Evolutionary conservation across 2,888 invertebrate genomes (phyloP), one percentile per base, ranked within the genome.

Genomic region (Dorcus parallelipipedus): DNA sequence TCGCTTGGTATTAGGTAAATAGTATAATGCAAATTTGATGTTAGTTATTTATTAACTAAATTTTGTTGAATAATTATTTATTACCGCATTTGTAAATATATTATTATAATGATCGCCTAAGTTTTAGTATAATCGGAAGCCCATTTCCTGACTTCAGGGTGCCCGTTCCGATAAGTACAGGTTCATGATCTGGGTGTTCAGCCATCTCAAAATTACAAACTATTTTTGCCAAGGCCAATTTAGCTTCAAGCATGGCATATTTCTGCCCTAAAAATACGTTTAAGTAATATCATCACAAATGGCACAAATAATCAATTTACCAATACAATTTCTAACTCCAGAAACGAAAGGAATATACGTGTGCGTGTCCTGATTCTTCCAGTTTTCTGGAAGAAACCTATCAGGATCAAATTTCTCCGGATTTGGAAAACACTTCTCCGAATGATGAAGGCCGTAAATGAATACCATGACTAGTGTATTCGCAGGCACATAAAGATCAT

Each of bases 321-420:
- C 53, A 8, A 53, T 47, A 1, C 53, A 53, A 33, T 23, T 39
- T 47, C 53, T 20, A 7, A 26, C 10, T 7, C 53, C 53, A 48
- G 9, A 6, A 23, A 8, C 5, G 40, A 53, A 53, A 9, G 53
- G 20, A 10, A 53, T 20, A 38, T 48, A 53, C 8, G 53, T 3
- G 20, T 7, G 9, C 20, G 3, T 9, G 5, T 45, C 9, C n/a
- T 5, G 20, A n/a, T 42, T 51, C 6, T 26, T 6, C 5, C 14
- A 14, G 49, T 59, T 62, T 48, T 58, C 60, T 1, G 49, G 55
- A 41, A 54, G 38, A 57, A 62, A 64, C 43, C 64, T 39, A 14
- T 60, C 55, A 17, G 64, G 64, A 52, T 61, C 58, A 41, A 65
- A 65, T 47, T 56, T 50, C 38, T 60, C 54, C 9, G 64, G 58